Conservation (phyloP, 2,113 vertebrate species). For the Brachyhypopomus gauderio region DNA sequence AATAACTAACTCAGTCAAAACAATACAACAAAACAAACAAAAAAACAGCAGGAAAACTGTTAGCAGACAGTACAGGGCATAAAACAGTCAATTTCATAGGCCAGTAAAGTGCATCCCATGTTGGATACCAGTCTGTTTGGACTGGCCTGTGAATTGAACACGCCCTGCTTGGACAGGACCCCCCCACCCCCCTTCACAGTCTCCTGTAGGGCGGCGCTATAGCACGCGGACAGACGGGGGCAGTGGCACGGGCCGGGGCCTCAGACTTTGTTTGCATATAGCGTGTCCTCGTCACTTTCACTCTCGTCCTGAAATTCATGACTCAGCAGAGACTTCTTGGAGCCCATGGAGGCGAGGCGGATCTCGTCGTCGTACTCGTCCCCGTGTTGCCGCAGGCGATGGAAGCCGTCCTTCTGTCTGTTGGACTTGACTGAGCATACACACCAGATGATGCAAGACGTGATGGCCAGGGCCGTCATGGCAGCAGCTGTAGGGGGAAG, state of each 20-base stretch:
- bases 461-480: conserved; percentile 92
- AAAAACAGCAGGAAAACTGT: conserved; percentile 35
- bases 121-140: conserved; percentile 27
- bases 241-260: background rate
- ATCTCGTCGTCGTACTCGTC: conserved; percentile 96
- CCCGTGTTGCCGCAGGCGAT: conserved; percentile 90
- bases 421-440: conserved; percentile 95
- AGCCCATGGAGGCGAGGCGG: conserved; percentile 90
- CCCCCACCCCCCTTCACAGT: background rate
- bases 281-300: conserved; percentile 95
- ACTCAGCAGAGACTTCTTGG: conserved; percentile 94
- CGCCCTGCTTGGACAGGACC: conserved; percentile 9
- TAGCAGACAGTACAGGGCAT: conserved; percentile 32
- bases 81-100: conserved; percentile 30
- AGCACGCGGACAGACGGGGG: background rate
- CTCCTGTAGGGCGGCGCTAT: conserved; percentile 15
- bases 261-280: conserved; percentile 96
- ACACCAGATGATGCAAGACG: conserved; percentile 96
- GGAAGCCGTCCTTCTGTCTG: conserved; percentile 96
- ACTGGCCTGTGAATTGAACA: conserved; percentile 3
- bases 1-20: conserved; percentile 19
- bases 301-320: conserved; percentile 98
- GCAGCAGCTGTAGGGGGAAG: conserved; percentile 79
- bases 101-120: conserved; percentile 47
- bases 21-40: background rate